A percentile compares a stretch with the other conserved stretches of the same genome.
Evolutionary conservation across 2,888 invertebrate genomes (phyloP).

Genomic region (Pyrocoelia pectoralis): DNA sequence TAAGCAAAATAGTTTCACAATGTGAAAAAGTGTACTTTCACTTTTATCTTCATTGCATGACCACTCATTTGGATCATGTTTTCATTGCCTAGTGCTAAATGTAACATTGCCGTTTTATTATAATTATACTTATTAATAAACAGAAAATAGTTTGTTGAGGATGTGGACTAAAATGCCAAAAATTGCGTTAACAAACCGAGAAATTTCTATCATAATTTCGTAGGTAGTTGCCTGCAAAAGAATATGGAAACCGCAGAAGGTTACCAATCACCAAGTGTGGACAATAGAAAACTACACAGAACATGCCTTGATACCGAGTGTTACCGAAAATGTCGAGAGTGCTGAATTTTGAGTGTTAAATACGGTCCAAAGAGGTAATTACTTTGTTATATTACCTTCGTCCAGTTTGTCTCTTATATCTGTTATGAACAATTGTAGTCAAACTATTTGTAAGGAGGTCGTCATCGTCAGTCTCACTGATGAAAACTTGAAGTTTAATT

Average conservation of each 20-base stretch:
- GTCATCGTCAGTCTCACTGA: constrained; percentile 49
- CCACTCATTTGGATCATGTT: constrained; percentile 8
- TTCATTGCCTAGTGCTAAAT: constrained; percentile 7
- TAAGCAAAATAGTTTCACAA: not conserved
- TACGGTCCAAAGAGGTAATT: not conserved
- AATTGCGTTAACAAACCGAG: too few species aligned
- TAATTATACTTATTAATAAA: too few species aligned
- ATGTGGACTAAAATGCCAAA: too few species aligned
- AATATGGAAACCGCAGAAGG: too few species aligned
- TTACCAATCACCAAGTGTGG: too few species aligned
- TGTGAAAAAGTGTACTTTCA: constrained; percentile 2
- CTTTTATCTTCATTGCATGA: constrained; percentile 6
- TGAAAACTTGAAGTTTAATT: constrained; percentile 29
- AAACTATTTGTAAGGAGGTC: constrained; percentile 56
- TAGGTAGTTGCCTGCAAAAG: too few species aligned
- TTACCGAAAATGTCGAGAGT: not conserved
- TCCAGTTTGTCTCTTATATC: constrained; percentile 62
- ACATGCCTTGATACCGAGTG: too few species aligned
- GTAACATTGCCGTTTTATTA: not conserved
- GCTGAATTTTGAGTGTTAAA: not conserved
- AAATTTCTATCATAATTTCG: too few species aligned
- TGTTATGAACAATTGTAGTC: constrained; percentile 55
- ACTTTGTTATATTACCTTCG: constrained; percentile 56
- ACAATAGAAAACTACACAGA: too few species aligned
- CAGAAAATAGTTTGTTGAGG: too few species aligned